Evolutionary conservation across 1,140 invertebrate species (phyloP).

Genomic region (Calephelis virginiensis): DNA sequence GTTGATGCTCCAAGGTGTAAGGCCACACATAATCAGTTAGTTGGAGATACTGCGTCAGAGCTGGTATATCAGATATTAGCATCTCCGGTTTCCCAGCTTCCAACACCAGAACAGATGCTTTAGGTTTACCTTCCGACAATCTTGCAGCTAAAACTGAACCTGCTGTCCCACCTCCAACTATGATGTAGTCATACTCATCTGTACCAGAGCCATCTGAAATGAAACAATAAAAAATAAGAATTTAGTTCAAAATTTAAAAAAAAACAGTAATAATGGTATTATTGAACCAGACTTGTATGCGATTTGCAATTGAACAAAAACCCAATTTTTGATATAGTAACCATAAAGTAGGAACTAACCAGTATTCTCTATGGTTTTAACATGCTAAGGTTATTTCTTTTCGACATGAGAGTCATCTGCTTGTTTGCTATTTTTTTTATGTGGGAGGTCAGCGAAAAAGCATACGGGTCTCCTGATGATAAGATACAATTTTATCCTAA

Average conservation of each 20-base stretch:
- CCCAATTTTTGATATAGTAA: too few relatives aligned
- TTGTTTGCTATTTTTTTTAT: too few relatives aligned
- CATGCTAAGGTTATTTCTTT: too few relatives aligned
- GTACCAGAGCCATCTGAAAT: conserved; percentile 21
- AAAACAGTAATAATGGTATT: neutral
- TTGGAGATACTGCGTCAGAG: conserved; percentile 85
- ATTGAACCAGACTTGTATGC: too few relatives aligned
- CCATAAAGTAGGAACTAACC: too few relatives aligned
- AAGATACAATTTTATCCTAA: too few relatives aligned
- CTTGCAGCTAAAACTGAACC: conserved; percentile 93
- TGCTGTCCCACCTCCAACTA: conserved; percentile 92
- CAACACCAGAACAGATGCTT: conserved; percentile 87
- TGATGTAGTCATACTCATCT: conserved; percentile 88
- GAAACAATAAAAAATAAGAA: neutral
- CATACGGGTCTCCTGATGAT: too few relatives aligned
- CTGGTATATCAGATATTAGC: conserved; percentile 87
- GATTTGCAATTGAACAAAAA: too few relatives aligned
- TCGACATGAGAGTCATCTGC: too few relatives aligned
- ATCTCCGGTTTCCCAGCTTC: conserved; percentile 92
- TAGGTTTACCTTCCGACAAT: conserved; percentile 85
- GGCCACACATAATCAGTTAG: conserved; percentile 92
- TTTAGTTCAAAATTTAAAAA: neutral
- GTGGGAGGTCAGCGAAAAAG: too few relatives aligned
- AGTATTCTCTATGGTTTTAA: too few relatives aligned
- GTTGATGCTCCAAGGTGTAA: conserved; percentile 88